Evolutionary conservation across 2,888 invertebrate species (phyloP), one percentile per base, ranked within the genome.

Genomic region (Serrognathus titanus): DNA sequence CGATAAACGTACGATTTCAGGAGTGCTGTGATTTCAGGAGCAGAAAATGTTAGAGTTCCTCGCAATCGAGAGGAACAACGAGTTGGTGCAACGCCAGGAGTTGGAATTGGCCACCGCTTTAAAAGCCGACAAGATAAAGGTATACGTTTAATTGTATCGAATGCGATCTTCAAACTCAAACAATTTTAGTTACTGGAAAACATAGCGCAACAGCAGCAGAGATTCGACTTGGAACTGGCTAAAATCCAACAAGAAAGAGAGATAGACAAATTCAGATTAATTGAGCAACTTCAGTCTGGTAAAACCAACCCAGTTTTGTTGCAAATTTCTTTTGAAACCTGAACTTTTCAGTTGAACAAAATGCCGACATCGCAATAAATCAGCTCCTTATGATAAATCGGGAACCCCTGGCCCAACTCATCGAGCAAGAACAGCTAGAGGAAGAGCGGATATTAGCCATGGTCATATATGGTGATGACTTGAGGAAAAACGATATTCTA

Each of bases 181-280:
- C 58, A 58, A 51, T 71, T 75, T 61, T 63, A 82, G 82, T 75
- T 83, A 35, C 66, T 83, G 62, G 79, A 78, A 62, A 78, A 81
- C 69, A 77, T 88, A 63, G 76, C 84, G 53, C 72, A 82, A 69
- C 83, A 88, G 69, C 89, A 89, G 75, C 80, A 79, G 56, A 82
- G 84, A 67, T 75, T 89, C 41, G 89, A 89, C 69, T 77, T 76
- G 60, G 84, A 89, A 75, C 82, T 90, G 62, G 82, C 82, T 57
- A 86, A 84, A 77, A 80, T 89, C 55, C 90, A 90, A 66, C 83
- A 82, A 70, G 81, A 81, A 63, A 85, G 82, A 74, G 89, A 90
- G 71, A 69, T 76, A 40, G 87, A 87, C 62, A 77, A 83, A 60
- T 82, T 81, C 66, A 79, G 79, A 65, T 74, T 88, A 46, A 81